Conservation (phyloP, 2,888 invertebrate genomes). For the Diploptera punctata region DNA sequence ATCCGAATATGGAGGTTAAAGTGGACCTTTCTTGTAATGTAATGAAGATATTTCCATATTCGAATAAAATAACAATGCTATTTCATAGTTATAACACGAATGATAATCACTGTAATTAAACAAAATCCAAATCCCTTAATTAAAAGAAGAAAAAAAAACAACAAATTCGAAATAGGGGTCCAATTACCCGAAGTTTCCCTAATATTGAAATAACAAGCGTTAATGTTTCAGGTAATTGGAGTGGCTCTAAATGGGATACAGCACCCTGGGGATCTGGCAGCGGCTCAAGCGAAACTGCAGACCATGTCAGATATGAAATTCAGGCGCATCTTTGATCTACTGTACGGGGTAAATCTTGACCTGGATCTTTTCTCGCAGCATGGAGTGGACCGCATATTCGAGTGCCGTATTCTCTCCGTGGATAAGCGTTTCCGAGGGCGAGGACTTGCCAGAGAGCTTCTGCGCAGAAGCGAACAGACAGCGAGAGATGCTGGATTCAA, state of each 20-base stretch:
- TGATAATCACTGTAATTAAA: too few species aligned
- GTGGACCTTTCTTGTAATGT: too few species aligned
- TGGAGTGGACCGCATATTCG: conserved; percentile 73
- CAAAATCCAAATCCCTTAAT: too few species aligned
- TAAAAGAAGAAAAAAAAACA: too few species aligned
- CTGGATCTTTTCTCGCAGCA: conserved; percentile 72
- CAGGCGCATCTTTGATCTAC: conserved; percentile 78
- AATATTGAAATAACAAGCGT: too few species aligned
- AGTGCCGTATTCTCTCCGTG: conserved; percentile 82
- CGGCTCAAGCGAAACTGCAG: conserved; percentile 70
- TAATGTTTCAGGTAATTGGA: conserved; percentile 72
- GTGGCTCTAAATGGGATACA: conserved; percentile 80
- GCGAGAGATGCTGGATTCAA: conserved; percentile 72
- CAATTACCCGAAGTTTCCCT: too few species aligned
- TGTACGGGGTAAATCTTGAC: conserved; percentile 73
- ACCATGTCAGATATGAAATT: conserved; percentile 70
- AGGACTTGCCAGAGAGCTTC: conserved; percentile 76
- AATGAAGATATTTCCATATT: too few species aligned
- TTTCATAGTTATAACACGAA: too few species aligned
- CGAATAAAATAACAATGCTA: too few species aligned
- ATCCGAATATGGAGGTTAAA: too few species aligned
- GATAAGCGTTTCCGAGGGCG: conserved; percentile 72
- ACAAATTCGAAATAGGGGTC: too few species aligned
- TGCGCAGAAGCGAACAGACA: conserved; percentile 68
- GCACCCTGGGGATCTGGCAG: conserved; percentile 73